Percentiles rank a stretch among this genome's conserved stretches.
These are phyloP conservation scores for Linepithema humile DNA, from an alignment of 1,140 invertebrate species.

Conservation along the genomic window DNA sequence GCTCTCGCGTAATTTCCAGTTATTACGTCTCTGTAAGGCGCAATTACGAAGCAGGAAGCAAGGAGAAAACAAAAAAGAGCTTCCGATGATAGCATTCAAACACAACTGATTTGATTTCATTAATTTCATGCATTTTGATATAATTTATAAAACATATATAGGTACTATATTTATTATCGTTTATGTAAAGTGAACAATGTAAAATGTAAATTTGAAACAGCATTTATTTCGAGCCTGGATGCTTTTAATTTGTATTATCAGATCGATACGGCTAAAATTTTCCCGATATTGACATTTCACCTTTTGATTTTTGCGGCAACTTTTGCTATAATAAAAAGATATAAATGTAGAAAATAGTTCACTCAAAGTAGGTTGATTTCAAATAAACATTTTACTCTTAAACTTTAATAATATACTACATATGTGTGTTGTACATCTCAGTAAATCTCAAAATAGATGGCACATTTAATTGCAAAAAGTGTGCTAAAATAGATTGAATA, in stretches of 20 bases:
- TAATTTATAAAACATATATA: not conserved
- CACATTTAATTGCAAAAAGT: not conserved
- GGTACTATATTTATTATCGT: too few species aligned
- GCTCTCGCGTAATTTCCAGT: slow-evolving; percentile 42
- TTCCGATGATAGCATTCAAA: not conserved
- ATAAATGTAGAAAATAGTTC: too few species aligned
- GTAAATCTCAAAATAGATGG: not conserved
- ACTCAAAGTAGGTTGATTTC: too few species aligned
- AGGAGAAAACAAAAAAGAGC: not conserved
- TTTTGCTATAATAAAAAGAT: too few species aligned
- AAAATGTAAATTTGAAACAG: too few species aligned
- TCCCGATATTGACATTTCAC: too few species aligned
- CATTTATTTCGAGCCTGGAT: too few species aligned
- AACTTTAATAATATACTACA: not conserved
- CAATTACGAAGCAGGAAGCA: slow-evolving; percentile 11
- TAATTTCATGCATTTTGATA: not conserved
- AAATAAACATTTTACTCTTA: too few species aligned
- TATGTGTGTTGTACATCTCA: not conserved
- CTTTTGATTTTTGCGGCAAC: too few species aligned
- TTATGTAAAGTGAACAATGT: too few species aligned
- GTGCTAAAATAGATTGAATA: not conserved
- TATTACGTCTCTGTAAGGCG: not conserved
- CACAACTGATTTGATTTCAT: not conserved
- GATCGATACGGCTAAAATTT: too few species aligned
- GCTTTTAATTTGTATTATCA: too few species aligned